Conservation (phyloP, 2,888 invertebrate genomes). For the Amiota minor region DNA sequence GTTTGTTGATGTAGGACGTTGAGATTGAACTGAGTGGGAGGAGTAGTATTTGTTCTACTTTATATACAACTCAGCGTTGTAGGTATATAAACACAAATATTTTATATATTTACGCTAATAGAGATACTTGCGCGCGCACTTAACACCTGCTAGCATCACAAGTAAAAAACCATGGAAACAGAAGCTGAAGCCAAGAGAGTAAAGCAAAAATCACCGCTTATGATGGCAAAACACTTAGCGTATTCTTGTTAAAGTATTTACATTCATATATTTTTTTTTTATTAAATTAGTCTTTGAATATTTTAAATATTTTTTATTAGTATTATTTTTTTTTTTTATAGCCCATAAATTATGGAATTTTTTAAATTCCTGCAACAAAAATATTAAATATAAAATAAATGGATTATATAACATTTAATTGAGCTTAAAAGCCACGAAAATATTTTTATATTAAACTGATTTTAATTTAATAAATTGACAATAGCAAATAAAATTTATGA, state of each 20-base stretch:
- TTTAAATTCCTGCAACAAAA: slow-evolving; percentile 26
- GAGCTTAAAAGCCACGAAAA: neutral
- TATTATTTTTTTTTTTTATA: slow-evolving; percentile 26
- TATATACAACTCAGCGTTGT: neutral
- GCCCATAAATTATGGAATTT: slow-evolving; percentile 25
- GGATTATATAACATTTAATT: slow-evolving; percentile 47
- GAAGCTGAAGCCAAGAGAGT: slow-evolving; percentile 21
- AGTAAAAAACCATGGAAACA: slow-evolving; percentile 30
- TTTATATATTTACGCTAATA: neutral
- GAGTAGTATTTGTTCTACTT: no score
- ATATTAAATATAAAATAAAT: slow-evolving; percentile 44
- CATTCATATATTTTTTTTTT: no score
- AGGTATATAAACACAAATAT: neutral
- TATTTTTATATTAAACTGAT: neutral
- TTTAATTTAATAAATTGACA: neutral
- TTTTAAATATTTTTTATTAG: slow-evolving; percentile 26
- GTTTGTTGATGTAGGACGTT: no score
- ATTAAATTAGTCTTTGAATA: slow-evolving; percentile 35
- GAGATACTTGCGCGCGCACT: neutral
- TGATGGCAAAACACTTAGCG: slow-evolving; percentile 35
- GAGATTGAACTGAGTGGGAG: no score
- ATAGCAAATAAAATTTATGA: neutral
- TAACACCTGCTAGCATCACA: neutral
- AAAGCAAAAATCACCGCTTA: slow-evolving; percentile 6
- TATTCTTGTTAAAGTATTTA: slow-evolving; percentile 8